A percentile compares a stretch with the other conserved stretches of the same genome.
Evolutionary conservation across 2,888 invertebrate genomes (phyloP).

Genomic region (Thera britannica): DNA sequence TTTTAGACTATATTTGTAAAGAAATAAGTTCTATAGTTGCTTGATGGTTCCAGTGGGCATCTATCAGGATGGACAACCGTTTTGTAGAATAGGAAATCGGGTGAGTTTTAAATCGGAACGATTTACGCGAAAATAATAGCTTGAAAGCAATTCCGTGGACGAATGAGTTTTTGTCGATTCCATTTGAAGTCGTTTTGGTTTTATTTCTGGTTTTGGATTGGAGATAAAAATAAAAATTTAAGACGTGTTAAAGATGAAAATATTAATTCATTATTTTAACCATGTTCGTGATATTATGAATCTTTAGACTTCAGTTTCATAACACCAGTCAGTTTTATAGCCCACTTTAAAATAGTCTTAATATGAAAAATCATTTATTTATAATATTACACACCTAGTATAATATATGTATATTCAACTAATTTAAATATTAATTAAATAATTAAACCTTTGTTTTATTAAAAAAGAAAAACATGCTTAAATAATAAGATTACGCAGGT

Average conservation of each 20-base stretch:
- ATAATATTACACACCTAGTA: no score
- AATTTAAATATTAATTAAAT: no score
- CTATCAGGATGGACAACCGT: constrained; percentile 81
- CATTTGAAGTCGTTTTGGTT: constrained; percentile 34
- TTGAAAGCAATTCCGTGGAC: constrained; percentile 61
- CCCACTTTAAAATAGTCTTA: no score
- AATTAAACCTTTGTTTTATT: no score
- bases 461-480: no score
- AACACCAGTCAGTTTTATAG: background rate
- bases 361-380: no score
- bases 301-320: background rate
- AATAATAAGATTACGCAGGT: no score
- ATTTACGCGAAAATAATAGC: constrained; percentile 79
- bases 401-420: no score
- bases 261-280: no score
- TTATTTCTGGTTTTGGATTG: constrained; percentile 18
- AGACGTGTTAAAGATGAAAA: background rate
- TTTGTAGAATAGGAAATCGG: constrained; percentile 78
- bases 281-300: no score
- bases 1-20: constrained; percentile 41
- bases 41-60: constrained; percentile 60
- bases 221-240: constrained; percentile 3
- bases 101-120: constrained; percentile 75
- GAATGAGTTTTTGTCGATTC: constrained; percentile 53
- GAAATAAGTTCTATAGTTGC: constrained; percentile 43